Evolutionary conservation across 1,140 invertebrate genomes (phyloP), one percentile per base, ranked within the genome.

Genomic region (Pachypsylla venusta): DNA sequence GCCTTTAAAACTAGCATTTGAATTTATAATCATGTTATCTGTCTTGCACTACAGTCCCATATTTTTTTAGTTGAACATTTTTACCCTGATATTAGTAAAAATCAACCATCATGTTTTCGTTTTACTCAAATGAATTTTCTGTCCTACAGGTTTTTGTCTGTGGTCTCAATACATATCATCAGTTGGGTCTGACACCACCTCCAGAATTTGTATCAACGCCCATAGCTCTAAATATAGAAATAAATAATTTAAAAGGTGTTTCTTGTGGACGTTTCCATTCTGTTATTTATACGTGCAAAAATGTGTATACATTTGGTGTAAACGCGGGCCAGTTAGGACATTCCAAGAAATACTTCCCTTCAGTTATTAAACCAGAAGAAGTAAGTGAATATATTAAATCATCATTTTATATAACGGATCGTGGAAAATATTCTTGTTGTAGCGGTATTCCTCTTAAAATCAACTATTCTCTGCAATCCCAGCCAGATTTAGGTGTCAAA

Each of bases 271-370:
- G 74, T 5, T 82, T 78, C 64, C 86, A 89, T 70, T 79, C 82
- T 7, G 79, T 84, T 0, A 75, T 85, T 0, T 85, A 79, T 75
- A 80, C 77, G 35, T 62, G 67, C 1, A 70, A 73, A 27, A 72
- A 71, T 55, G 66, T 84, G 0, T 85, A 72, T 64, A 77, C 79
- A 0, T 87, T 81, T 78, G 86, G 86, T 13, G 71, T 81, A 0
- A 84, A 89, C 72, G 74, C 78, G 56, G 86, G 86, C 30, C 85
- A 88, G 68, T 67, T 89, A 30, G 85, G 85, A 62, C 77, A 72
- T 60, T 62, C 65, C n/a, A 60, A 61, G 42, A 22, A 16, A 22
- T 19, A n/a, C 12, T 19, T 19, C 24, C 14, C 22, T 25, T 24
- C 26, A 7, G 54, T 48, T 4, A 48, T 48, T 48, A 22, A 48